Evolutionary conservation across 2,113 vertebrate genomes (phyloP), one percentile per base, ranked within the genome.

Genomic region (Rallus limicola): DNA sequence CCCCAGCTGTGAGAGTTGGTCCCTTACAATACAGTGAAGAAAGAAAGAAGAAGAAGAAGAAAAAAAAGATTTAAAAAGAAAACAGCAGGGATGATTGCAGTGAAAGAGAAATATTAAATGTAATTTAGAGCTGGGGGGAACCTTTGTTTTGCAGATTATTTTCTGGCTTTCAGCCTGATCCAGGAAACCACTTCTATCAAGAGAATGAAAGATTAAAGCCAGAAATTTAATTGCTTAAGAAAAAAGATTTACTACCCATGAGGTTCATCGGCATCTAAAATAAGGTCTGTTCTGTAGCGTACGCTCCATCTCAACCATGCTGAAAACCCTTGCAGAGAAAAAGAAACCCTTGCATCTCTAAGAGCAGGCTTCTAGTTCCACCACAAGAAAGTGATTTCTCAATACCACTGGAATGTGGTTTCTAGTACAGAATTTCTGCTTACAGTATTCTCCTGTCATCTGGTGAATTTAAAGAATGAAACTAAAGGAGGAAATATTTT

Each of bases 181-280:
- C 70, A 86, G 67, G 59, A 96, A 97, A 95, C 96, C 96, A 96
- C 95, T 97, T 97, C 96, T 97, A 91, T 92, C 85, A 82, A 59
- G 52, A 67, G 92, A 90, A 90, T 86, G 81, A 87, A 96, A 97
- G 91, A 95, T 94, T 91, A 94, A 96, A 97, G 87, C 62, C 78
- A 76, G 59, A 84, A 83, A 97, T 94, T 92, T 88, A 92, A 92
- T 83, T 95, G 87, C 68, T 82, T 46, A 86, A 88, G 93, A 97
- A 96, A 92, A 92, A 96, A 96, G 86, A 84, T 93, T 92, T 94
- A 95, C 53, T 62, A 44, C 76, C 78, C 93, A 69, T 75, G 92
- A 95, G 84, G 60, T 53, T 86, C 62, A 46, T 65, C 3, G 15
- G 92, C 77, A 79, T 96, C 85, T 86, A 91, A 96, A 97, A 80